Base-by-base conservation (phyloP, 2,888 invertebrate genomes). In the Acheta domesticus region DNA sequence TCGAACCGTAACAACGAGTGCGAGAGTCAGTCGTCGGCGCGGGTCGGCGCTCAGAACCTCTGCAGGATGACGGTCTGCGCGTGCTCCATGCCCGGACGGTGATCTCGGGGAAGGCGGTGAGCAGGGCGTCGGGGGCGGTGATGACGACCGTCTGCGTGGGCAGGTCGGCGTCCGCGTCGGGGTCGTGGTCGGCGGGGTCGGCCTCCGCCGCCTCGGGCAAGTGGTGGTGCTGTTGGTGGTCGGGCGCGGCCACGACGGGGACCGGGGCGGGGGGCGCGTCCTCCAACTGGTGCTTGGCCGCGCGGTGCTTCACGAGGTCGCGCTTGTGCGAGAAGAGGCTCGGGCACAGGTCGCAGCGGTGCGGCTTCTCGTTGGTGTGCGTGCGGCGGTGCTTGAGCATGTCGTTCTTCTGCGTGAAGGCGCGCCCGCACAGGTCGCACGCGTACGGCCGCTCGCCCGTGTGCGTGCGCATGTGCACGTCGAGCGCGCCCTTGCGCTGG, bases 381-480 rank as follows among this genome's bases (percentile, higher is more conserved):
- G 77, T 81, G 36, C 80, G 80, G 8, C 79, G 74, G 77, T 86
- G 86, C 49, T 86, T 86, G 11, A 85, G 80, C 85, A 86, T 85
- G 49, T 86, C 86, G 78, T 85, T 85, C 80, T 86, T 86, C 79
- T 86, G 86, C 1, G 84, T 83, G 77, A 86, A 86, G 8, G 82
- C 81, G 79, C 83, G 83, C 21, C 82, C 83, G 76, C 86, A 86
- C 2, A 83, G 82, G 20, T 82, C 82, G 77, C 86, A 86, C 3
- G 81, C 78, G 79, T 84, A 86, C 1, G 86, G 85, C 50, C 85
- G 85, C 21, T 84, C 82, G 0, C 85, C 86, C 1, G 85, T 86
- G 78, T 86, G 86, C 49, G 83, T 85, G 79, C 86, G 84, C 80
- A 84, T 83, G 79, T 85, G 85, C 74, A 83, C 84, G n/a, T 84